These are phyloP conservation scores for Noctua janthe DNA, from an alignment of 2,888 invertebrate species.

Conservation along the genomic window DNA sequence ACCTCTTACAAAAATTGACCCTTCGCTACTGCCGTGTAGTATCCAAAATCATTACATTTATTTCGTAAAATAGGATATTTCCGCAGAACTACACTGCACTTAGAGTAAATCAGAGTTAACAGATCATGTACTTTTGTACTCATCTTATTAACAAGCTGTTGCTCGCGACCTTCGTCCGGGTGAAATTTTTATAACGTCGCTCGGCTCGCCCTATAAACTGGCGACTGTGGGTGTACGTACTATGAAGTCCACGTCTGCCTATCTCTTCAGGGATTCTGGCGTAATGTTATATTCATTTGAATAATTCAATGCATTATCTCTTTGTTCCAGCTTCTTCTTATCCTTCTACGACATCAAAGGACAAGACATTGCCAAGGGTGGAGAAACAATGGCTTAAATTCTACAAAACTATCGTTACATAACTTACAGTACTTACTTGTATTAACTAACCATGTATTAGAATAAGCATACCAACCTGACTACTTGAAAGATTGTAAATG, in stretches of 20 bases:
- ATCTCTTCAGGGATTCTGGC: background rate
- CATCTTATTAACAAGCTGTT: too few relatives aligned
- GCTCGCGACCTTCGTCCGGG: too few relatives aligned
- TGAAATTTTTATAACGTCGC: too few relatives aligned
- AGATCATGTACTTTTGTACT: too few relatives aligned
- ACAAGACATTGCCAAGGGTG: slow-evolving; percentile 70
- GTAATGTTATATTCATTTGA: background rate
- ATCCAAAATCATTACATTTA: too few relatives aligned
- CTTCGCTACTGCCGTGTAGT: too few relatives aligned
- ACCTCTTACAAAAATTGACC: too few relatives aligned
- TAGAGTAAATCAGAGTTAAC: too few relatives aligned
- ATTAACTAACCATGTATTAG: background rate
- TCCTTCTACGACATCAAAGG: slow-evolving; percentile 78
- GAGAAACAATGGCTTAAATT: slow-evolving; percentile 46
- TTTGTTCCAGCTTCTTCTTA: slow-evolving; percentile 80
- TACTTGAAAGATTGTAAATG: background rate
- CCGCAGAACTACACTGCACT: too few relatives aligned
- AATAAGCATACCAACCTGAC: background rate
- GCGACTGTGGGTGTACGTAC: background rate
- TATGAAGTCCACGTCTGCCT: background rate
- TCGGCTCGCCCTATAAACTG: too few relatives aligned
- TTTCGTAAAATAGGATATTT: too few relatives aligned
- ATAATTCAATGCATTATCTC: background rate
- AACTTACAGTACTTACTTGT: background rate
- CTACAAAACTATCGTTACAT: too few relatives aligned